These are phyloP conservation scores for Zaprionus kolodkinae DNA, from an alignment of 1,140 invertebrate species.

Conservation along the genomic window DNA sequence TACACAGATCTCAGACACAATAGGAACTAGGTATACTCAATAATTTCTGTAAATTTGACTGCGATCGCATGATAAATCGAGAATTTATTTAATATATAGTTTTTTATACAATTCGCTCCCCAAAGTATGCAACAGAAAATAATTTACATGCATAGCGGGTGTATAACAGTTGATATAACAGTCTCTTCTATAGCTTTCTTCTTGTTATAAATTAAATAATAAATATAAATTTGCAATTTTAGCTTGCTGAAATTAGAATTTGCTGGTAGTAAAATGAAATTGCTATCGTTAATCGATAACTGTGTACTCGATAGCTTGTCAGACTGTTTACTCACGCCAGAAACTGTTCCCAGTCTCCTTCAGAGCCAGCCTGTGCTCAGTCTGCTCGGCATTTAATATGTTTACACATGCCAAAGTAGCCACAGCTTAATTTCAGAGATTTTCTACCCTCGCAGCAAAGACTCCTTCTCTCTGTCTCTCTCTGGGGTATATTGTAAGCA, in stretches of 20 bases:
- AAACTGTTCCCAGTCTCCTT: not conserved
- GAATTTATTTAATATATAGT: no score
- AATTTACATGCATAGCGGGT: no score
- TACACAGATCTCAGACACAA: no score
- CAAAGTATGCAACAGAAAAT: no score
- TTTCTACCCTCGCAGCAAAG: slow-evolving; percentile 3
- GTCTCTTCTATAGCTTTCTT: no score
- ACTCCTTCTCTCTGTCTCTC: no score
- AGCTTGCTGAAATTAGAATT: not conserved
- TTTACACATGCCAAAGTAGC: slow-evolving; percentile 30
- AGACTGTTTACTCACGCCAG: slow-evolving; percentile 3
- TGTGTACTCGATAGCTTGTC: slow-evolving; percentile 2
- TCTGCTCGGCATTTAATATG: slow-evolving; percentile 17
- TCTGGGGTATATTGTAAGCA: not conserved
- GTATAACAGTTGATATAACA: no score
- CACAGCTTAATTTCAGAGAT: slow-evolving; percentile 36
- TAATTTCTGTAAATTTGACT: no score
- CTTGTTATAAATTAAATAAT: not conserved
- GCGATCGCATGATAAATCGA: no score
- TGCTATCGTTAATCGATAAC: slow-evolving; percentile 20
- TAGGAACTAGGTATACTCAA: no score
- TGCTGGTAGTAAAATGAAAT: slow-evolving; percentile 8
- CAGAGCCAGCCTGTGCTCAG: not conserved
- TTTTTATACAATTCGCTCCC: no score
- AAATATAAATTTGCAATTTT: not conserved